phyloP scores from a whole-genome alignment of 2,888 invertebrate species.

The Lasioglossum pauxillum region DNA sequence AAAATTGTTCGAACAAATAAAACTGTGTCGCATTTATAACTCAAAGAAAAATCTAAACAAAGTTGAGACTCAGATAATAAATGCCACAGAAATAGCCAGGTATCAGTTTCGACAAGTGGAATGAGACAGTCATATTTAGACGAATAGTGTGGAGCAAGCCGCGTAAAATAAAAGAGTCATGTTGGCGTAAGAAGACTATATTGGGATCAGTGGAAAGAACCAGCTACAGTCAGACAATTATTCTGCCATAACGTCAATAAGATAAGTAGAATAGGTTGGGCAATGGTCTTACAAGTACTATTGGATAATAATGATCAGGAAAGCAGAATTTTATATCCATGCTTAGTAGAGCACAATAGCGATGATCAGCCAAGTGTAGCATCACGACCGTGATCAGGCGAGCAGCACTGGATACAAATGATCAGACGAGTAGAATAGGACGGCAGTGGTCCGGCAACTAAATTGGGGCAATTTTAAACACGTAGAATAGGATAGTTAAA shows the following conservation, averaged over 20 bases:
- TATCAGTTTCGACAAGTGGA: not conserved
- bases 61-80: not conserved
- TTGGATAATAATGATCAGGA: not conserved
- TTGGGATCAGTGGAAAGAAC: not conserved
- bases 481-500: not conserved
- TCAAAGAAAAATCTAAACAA: not conserved
- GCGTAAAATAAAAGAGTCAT: not conserved
- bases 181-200: not conserved
- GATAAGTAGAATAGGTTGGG: not conserved
- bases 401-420: not conserved
- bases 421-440: not conserved
- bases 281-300: not conserved
- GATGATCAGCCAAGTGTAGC: not conserved
- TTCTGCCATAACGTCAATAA: not conserved
- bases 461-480: not conserved
- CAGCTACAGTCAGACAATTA: not conserved
- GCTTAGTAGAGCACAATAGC: not conserved
- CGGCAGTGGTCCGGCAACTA: not conserved
- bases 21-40: not conserved
- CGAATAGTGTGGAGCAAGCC: not conserved
- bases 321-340: not conserved
- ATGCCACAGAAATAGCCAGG: not conserved
- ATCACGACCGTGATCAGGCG: not conserved
- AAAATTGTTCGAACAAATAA: not conserved
- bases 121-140: not conserved